These are phyloP conservation scores for Julus scanicus DNA, from an alignment of 2,888 invertebrate species.

Conservation along the genomic window DNA sequence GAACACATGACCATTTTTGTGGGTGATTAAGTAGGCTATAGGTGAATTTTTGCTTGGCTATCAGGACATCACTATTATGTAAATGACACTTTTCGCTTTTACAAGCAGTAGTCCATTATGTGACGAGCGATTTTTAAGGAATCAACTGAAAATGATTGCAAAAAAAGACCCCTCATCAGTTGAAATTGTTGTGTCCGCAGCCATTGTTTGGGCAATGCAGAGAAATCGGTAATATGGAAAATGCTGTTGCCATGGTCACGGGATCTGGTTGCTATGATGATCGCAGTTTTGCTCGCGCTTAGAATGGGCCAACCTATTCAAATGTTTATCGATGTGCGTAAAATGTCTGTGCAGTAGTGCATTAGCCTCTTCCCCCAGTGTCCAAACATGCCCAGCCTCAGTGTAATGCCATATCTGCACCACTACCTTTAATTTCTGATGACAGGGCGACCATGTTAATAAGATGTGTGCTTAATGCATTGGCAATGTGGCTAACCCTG, in stretches of 20 bases:
- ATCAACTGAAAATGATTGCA: background rate
- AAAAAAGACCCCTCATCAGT: background rate
- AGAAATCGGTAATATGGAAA: background rate
- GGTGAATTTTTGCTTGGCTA: background rate
- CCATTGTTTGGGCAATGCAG: background rate
- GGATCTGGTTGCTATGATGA: background rate
- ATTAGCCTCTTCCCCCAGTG: background rate
- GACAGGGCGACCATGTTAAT: background rate
- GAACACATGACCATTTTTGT: background rate
- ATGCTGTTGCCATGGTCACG: conserved; percentile 37
- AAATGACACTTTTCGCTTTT: background rate
- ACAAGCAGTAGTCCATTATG: background rate
- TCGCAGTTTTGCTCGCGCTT: background rate
- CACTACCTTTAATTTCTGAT: background rate
- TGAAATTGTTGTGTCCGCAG: background rate
- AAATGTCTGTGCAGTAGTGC: background rate
- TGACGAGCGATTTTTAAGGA: background rate
- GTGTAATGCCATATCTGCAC: background rate
- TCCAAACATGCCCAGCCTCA: background rate
- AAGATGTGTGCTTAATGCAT: conserved; percentile 10
- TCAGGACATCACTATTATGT: background rate
- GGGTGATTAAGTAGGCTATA: background rate
- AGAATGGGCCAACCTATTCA: background rate
- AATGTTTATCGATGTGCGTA: conserved; percentile 7
- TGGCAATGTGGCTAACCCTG: conserved; percentile 40